Evolutionary conservation across 2,888 invertebrate species (phyloP).

Genomic region (Empis stercorea): DNA sequence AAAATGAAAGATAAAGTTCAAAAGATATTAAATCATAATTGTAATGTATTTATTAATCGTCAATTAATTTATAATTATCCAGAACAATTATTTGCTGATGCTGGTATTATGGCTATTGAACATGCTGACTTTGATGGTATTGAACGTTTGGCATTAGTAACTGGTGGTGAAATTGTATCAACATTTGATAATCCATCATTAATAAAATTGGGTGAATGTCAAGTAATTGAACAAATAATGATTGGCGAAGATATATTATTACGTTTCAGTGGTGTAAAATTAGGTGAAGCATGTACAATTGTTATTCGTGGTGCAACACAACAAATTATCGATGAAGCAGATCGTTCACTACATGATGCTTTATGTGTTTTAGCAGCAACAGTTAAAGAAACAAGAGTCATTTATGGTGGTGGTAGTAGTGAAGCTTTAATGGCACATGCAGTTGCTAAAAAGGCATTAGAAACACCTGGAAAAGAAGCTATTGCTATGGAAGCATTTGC

Average conservation of each 20-base stretch:
- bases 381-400: conserved; percentile 80
- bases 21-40: conserved; percentile 85
- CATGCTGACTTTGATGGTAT: conserved; percentile 99
- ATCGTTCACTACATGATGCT: conserved; percentile 95
- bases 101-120: conserved; percentile 97
- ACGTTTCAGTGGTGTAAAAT: conserved; percentile 85
- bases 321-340: conserved; percentile 97
- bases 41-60: conserved; percentile 96
- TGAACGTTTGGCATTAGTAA: conserved; percentile 90
- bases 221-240: conserved; percentile 86
- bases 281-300: conserved; percentile 95
- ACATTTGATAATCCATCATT: conserved; percentile 91
- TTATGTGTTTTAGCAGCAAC: conserved; percentile 93
- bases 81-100: conserved; percentile 97
- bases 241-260: conserved; percentile 94
- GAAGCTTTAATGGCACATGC: conserved; percentile 97
- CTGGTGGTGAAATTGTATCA: conserved; percentile 96
- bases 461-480: conserved; percentile 92
- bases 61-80: conserved; percentile 99
- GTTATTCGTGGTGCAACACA: conserved; percentile 96
- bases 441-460: conserved; percentile 66
- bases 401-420: conserved; percentile 87
- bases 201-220: conserved; percentile 88
- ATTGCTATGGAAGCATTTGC: conserved; percentile 95
- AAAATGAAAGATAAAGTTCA: conserved; percentile 99